Percentiles rank a stretch among this genome's conserved stretches.
Evolutionary conservation across 2,113 vertebrate species (phyloP).

Genomic region (Micromys minutus): DNA sequence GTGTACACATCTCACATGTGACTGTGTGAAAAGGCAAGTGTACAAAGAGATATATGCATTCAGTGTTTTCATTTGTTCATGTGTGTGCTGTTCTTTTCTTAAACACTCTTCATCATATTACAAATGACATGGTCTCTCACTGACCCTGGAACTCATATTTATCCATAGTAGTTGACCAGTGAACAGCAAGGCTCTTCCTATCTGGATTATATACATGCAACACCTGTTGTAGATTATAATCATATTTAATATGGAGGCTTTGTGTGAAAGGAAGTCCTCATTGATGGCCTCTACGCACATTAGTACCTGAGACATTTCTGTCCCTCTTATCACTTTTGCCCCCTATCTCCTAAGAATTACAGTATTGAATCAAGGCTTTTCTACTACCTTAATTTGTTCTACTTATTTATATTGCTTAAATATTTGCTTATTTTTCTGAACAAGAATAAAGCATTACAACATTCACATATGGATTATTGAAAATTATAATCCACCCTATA

Average conservation of each 20-base stretch:
- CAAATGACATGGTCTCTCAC: neutral
- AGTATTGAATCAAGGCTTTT: neutral
- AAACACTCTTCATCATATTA: neutral
- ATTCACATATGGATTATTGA: neutral
- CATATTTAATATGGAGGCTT: neutral
- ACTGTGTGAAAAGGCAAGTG: neutral
- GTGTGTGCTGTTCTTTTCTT: neutral
- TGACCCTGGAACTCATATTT: neutral
- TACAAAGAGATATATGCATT: neutral
- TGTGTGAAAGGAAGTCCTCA: neutral
- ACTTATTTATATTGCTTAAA: neutral
- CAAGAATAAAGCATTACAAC: neutral
- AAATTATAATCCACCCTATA: neutral
- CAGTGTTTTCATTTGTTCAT: neutral
- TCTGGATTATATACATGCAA: neutral
- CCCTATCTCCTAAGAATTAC: neutral
- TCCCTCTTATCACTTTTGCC: neutral
- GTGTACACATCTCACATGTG: too few relatives aligned
- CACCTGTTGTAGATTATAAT: too few relatives aligned
- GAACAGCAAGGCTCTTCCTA: neutral
- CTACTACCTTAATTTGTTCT: neutral
- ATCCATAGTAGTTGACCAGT: neutral
- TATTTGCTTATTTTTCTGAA: neutral
- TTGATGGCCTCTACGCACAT: neutral
- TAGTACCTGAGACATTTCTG: neutral